Conservation (phyloP, 2,113 vertebrate genomes). For the Nannobrachium achirus region DNA sequence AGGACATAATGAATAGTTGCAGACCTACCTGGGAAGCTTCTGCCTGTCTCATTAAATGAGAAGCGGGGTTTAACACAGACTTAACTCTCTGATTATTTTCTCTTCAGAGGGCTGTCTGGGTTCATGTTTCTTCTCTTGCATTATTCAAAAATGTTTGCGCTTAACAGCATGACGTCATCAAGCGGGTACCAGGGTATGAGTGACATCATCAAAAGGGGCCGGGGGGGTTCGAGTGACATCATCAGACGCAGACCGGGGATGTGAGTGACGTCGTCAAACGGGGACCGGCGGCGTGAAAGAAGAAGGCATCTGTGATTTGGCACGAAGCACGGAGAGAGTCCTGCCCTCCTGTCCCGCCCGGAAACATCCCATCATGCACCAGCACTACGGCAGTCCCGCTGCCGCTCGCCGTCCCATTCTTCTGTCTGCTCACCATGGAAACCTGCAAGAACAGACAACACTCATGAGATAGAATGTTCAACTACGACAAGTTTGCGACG, state of each 20-base stretch:
- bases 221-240: neutral
- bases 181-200: slow-evolving; percentile 1
- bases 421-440: slow-evolving; percentile 43
- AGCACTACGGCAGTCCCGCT: slow-evolving; percentile 26
- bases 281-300: slow-evolving; percentile 11
- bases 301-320: slow-evolving; percentile 30
- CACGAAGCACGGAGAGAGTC: slow-evolving; percentile 33
- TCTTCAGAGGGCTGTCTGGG: slow-evolving; percentile 8
- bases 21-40: slow-evolving; percentile 50
- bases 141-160: slow-evolving; percentile 24
- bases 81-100: slow-evolving; percentile 19
- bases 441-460: slow-evolving; percentile 63
- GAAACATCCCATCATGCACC: slow-evolving; percentile 50
- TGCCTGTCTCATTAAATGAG: slow-evolving; percentile 62
- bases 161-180: slow-evolving; percentile 43
- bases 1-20: no score
- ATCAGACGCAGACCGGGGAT: slow-evolving; percentile 32
- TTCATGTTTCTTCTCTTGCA: slow-evolving; percentile 36
- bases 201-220: slow-evolving; percentile 39
- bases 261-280: slow-evolving; percentile 41
- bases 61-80: slow-evolving; percentile 11
- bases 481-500: neutral
- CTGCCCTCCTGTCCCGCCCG: slow-evolving; percentile 27
- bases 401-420: slow-evolving; percentile 25
- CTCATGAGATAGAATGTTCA: slow-evolving; percentile 12